phyloP scores from a whole-genome alignment of 1,140 invertebrate genomes.

The Cepaea nemoralis region DNA sequence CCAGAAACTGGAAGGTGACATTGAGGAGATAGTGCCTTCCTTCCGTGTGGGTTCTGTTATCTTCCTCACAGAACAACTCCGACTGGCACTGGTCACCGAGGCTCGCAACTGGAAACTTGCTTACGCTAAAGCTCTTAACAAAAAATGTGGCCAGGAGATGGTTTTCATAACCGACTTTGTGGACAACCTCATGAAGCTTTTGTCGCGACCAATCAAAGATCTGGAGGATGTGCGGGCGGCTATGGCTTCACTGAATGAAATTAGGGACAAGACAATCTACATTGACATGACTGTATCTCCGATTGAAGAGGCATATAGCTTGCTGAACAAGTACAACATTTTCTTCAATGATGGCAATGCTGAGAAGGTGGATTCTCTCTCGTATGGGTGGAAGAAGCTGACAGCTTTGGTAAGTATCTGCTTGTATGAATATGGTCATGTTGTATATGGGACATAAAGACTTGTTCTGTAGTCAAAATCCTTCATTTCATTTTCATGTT shows the following conservation, averaged over 20 bases:
- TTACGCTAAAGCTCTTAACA: constrained; percentile 92
- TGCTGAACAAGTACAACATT: constrained; percentile 88
- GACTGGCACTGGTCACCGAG: constrained; percentile 87
- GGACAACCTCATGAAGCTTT: constrained; percentile 69
- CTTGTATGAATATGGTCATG: too few relatives aligned
- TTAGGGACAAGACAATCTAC: constrained; percentile 93
- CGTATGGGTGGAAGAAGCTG: constrained; percentile 89
- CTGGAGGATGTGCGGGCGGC: constrained; percentile 92
- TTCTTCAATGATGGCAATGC: constrained; percentile 90
- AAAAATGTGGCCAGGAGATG: constrained; percentile 93
- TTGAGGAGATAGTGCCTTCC: constrained; percentile 67
- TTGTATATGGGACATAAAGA: too few relatives aligned
- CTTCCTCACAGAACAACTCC: constrained; percentile 81
- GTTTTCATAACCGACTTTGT: constrained; percentile 75
- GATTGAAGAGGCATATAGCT: constrained; percentile 94
- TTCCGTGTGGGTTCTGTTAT: constrained; percentile 70
- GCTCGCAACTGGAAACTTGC: constrained; percentile 85
- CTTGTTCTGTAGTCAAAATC: too few relatives aligned
- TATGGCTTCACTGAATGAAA: constrained; percentile 93
- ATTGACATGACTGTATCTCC: constrained; percentile 94
- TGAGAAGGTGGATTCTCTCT: constrained; percentile 91
- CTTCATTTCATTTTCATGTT: too few relatives aligned
- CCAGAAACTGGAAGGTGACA: constrained; percentile 68
- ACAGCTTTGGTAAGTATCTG: constrained; percentile 73
- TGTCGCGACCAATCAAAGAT: constrained; percentile 85